Conservation (phyloP, 2,888 invertebrate species). For the Pollenia labialis region DNA sequence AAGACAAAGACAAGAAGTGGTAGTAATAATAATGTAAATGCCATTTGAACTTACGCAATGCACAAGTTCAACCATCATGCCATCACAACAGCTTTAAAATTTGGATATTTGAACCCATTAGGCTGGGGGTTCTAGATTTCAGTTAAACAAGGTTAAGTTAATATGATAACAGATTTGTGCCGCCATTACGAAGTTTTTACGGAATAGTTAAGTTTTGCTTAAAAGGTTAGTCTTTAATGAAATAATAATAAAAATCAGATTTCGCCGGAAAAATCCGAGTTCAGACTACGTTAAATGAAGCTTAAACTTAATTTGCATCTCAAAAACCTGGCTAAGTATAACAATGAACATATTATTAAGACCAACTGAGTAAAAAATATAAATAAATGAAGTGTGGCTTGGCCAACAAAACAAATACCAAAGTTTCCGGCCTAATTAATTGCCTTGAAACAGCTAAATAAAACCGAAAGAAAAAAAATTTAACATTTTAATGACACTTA, state of each 20-base stretch:
- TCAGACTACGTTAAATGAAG: no score
- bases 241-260: no score
- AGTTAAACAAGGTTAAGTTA: no score
- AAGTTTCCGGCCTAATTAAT: neutral
- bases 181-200: no score
- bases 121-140: no score
- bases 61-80: conserved; percentile 94
- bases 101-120: conserved; percentile 91
- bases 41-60: conserved; percentile 88
- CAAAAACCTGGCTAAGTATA: no score
- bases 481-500: no score
- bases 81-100: conserved; percentile 93
- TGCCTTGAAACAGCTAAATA: neutral
- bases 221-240: no score
- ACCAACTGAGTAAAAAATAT: conserved; percentile 40
- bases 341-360: conserved; percentile 60
- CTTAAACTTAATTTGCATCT: no score
- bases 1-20: conserved; percentile 24
- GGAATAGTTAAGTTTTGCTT: no score
- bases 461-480: neutral
- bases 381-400: conserved; percentile 60
- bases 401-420: conserved; percentile 27
- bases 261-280: no score
- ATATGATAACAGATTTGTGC: no score
- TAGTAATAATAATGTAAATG: neutral